These are phyloP conservation scores for Alectura lathami DNA, from an alignment of 2,113 vertebrate species.

Conservation along the genomic window DNA sequence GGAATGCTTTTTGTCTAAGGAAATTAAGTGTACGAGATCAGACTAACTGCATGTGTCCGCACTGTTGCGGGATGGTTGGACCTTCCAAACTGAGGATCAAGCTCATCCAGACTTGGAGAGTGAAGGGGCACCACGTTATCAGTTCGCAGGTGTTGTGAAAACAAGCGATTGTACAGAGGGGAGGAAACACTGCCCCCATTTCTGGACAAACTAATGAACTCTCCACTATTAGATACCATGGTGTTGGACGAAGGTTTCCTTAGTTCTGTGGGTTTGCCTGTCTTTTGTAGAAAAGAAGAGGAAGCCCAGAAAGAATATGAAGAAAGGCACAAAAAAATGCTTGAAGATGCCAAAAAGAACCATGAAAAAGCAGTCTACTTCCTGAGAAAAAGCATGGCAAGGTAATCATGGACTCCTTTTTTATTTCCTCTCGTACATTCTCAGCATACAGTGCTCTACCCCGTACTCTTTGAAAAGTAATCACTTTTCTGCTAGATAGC, in stretches of 20 bases:
- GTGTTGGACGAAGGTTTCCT: not conserved
- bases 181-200: not conserved
- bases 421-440: not conserved
- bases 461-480: not conserved
- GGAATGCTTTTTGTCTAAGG: not conserved
- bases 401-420: slow-evolving; percentile 62
- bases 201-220: not conserved
- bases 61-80: not conserved
- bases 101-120: not conserved
- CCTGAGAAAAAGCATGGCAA: slow-evolving; percentile 83
- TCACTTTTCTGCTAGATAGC: not conserved
- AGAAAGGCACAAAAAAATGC: slow-evolving; percentile 64
- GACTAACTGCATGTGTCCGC: not conserved
- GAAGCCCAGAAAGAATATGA: slow-evolving; percentile 57
- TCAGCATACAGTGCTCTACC: not conserved
- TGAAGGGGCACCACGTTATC: not conserved
- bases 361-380: slow-evolving; percentile 76
- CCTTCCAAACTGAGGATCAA: not conserved
- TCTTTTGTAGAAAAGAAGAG: slow-evolving; percentile 75
- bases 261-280: not conserved
- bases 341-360: slow-evolving; percentile 72
- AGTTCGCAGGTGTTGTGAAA: not conserved
- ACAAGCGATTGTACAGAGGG: not conserved
- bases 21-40: not conserved
- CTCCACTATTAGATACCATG: not conserved